Percentiles rank a stretch among this genome's conserved stretches.
Conservation (phyloP, 1,140 invertebrate species). For the Charaxes varanes region DNA sequence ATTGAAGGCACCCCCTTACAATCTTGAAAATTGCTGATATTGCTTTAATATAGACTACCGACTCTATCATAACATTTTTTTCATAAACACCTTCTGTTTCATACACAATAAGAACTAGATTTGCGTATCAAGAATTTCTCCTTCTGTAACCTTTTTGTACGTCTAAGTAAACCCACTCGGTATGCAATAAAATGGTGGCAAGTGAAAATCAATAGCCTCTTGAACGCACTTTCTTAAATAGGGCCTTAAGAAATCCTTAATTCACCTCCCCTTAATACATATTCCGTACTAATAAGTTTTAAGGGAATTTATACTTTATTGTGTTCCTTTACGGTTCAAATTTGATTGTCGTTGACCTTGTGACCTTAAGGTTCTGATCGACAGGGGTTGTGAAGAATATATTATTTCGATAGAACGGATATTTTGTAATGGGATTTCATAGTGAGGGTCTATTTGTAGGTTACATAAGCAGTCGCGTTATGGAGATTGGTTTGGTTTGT, state of each 20-base stretch:
- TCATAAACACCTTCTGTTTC: no score
- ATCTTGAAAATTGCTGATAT: no score
- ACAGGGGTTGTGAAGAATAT: background rate
- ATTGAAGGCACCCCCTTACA: no score
- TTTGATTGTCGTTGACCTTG: background rate
- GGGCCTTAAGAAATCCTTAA: constrained; percentile 34
- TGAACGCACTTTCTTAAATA: constrained; percentile 33
- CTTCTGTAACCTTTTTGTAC: constrained; percentile 9
- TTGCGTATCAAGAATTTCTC: no score
- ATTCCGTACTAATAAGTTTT: constrained; percentile 3
- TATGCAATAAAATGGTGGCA: constrained; percentile 41
- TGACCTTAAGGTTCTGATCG: background rate
- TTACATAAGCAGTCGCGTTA: no score
- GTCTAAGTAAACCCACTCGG: constrained; percentile 14
- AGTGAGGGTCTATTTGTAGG: background rate
- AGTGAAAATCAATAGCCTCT: constrained; percentile 51
- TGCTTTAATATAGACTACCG: no score
- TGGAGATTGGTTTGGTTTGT: no score
- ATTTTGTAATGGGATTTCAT: background rate
- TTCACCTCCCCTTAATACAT: constrained; percentile 18
- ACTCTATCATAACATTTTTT: no score
- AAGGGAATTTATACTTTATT: constrained; percentile 10
- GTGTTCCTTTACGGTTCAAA: constrained; percentile 1
- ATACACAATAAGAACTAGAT: no score
- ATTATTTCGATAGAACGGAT: background rate